Evolutionary conservation across 2,797 vertebrate species (phyloP).

Genomic region (Sebastes matsubarae): DNA sequence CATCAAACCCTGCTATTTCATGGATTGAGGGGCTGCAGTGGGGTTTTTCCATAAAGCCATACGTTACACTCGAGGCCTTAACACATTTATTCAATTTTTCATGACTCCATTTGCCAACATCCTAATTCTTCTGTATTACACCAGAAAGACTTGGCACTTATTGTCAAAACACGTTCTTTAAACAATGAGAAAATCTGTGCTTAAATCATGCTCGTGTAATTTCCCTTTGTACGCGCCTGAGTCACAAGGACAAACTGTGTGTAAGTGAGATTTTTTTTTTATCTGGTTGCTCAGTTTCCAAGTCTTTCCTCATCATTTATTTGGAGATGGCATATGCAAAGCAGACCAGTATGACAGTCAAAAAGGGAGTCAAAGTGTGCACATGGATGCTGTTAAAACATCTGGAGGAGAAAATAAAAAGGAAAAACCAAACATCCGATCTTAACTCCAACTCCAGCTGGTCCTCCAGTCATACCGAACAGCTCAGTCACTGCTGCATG

Average conservation of each 20-base stretch:
- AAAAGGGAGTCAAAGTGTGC: slow-evolving; percentile 4
- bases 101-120: background rate
- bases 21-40: background rate
- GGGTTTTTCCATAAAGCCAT: background rate
- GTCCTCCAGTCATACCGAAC: slow-evolving; percentile 38
- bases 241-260: slow-evolving; percentile 16
- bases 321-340: slow-evolving; percentile 22
- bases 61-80: background rate
- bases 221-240: background rate
- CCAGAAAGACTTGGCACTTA: background rate
- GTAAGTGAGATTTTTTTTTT: background rate
- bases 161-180: slow-evolving; percentile 1
- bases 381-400: slow-evolving; percentile 26
- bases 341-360: slow-evolving; percentile 12
- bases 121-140: slow-evolving; percentile 2
- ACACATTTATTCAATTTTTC: background rate
- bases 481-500: slow-evolving; percentile 40
- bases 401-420: slow-evolving; percentile 10
- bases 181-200: slow-evolving; percentile 3
- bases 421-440: slow-evolving; percentile 32
- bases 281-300: slow-evolving; percentile 8
- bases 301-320: slow-evolving; percentile 18
- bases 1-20: slow-evolving; percentile 14
- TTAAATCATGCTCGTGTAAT: background rate
- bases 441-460: slow-evolving; percentile 47